Evolutionary conservation across 2,797 vertebrate genomes (phyloP), one percentile per base, ranked within the genome.

Genomic region (Manis pentadactyla): DNA sequence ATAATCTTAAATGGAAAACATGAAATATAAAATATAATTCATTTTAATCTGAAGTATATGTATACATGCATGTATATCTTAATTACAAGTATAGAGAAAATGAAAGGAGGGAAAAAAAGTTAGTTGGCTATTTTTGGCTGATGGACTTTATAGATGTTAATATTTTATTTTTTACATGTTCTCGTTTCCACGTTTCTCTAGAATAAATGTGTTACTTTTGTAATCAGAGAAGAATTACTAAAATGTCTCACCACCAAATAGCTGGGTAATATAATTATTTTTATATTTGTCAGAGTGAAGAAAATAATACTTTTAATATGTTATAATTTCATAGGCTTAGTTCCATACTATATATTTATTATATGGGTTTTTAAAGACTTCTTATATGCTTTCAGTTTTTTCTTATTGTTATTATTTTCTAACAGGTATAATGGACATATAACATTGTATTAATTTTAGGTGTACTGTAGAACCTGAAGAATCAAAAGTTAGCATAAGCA

Each of bases 231-330:
- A 63, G 13, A 88, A 79, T 73, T 90, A 83, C 21, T 87, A 66
- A 82, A 82, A 49, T 93, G 18, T 78, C 69, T 90, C 86, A 57
- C 51, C 37, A 25, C 5, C 90, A 57, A 29, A 15, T 71, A 93
- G 13, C 37, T 59, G 39, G 27, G 10, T 68, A 83, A 77, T 42
- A 77, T 42, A 42, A 25, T 69, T 90, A 42, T 74, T 78, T 63
- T 88, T 71, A 74, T 78, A 90, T 86, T 95, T 90, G 61, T 78
- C 29, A 78, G 13, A 2, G 13, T 82, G 31, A 93, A 90, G 27
- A 92, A 90, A 90, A 49, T 83, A 46, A 46, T 78, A 63, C 29
- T 78, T 90, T 57, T 31, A 10, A 63, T 63, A 69, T 64, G 83
- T 86, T 77, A 37, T 42, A 89, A 49, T 39, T 85, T 84, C 17